Percentiles rank a stretch among this genome's conserved stretches.
These are phyloP conservation scores for Ephydatia muelleri DNA, from an alignment of 37 sponge, comb jelly and placozoan species.

Conservation along the genomic window DNA sequence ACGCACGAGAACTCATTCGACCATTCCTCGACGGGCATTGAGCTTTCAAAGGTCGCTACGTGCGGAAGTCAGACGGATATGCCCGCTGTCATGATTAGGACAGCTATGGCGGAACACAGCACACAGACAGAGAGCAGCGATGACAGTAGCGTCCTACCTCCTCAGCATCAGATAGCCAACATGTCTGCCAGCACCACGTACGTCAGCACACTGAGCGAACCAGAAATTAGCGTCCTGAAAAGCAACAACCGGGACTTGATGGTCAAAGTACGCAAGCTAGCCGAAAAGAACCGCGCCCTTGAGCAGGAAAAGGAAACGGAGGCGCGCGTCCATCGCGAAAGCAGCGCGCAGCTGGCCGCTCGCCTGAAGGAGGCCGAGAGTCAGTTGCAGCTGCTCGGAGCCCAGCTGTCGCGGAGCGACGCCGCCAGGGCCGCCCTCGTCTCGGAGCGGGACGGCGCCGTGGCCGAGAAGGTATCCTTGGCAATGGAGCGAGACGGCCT, in stretches of 20 bases:
- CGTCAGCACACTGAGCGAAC: not conserved
- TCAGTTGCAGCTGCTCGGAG: not conserved
- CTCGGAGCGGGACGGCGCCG: not conserved
- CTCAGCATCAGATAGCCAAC: not conserved
- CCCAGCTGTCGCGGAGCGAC: not conserved
- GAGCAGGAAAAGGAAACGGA: not conserved
- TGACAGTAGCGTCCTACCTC: no score
- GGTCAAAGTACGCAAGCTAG: not conserved
- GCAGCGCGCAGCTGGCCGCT: not conserved
- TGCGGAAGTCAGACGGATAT: not conserved
- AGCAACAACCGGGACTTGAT: not conserved
- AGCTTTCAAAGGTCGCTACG: not conserved
- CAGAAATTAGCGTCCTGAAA: not conserved
- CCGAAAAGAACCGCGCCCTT: not conserved
- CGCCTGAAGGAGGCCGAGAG: not conserved
- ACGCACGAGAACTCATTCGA: no score
- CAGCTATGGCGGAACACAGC: not conserved
- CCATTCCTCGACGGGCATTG: no score
- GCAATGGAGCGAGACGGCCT: not conserved
- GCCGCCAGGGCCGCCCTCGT: not conserved
- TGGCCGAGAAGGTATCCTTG: not conserved
- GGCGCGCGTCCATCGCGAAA: not conserved
- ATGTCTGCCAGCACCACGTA: not conserved
- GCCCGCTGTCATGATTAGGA: not conserved
- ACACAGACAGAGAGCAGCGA: not conserved